Base-by-base conservation (phyloP, 1,140 invertebrate species). In the Condylostylus longicornis region DNA sequence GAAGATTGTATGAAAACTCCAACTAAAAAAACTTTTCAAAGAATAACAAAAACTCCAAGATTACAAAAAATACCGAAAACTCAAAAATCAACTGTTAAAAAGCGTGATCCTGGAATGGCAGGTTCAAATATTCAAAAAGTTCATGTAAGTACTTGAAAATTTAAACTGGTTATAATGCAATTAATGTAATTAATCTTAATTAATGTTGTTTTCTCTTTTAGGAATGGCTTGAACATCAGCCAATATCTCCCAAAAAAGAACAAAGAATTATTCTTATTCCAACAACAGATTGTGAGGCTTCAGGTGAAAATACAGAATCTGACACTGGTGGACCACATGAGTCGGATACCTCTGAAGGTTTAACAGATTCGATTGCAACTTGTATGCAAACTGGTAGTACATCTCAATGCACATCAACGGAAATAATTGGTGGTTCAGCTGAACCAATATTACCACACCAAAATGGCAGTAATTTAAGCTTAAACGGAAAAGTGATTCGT, bases 251-350 rank as follows among this genome's bases (percentile, higher is more conserved):
- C n/a, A 32, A 32, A 32, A 8, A 32, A 27, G 25, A 27, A 27
- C 25, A 10, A 10, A 10, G 14, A 8, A 10, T 18, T 4, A 3
- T 15, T 14, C 10, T 15, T 4, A 2, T 13, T 4, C 30, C 18
- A 18, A 18, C 30, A 32, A 15, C 14, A 2, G 58, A 60, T 53
- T 90, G 87, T 58, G 86, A 93, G 54, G 87, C 87, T 0, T 89
- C 85, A 43, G 81, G 83, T 15, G 86, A 90, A 64, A 84, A 85
- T 40, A 89, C 84, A 9, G 56, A 59, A 38, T 53, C 57, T 33
- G 81, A 83, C 49, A 79, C 77, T 30, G 77, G 79, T 47, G 71
- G 74, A 22, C 75, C 78, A 42, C 66, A 62, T 23, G 64, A 67
- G 17, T 81, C 78, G 0, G 68, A 78, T 41, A 74, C 74, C 3